Evolutionary conservation across 2,888 invertebrate species (phyloP), one percentile per base, ranked within the genome.

Genomic region (Cactoblastis cactorum): DNA sequence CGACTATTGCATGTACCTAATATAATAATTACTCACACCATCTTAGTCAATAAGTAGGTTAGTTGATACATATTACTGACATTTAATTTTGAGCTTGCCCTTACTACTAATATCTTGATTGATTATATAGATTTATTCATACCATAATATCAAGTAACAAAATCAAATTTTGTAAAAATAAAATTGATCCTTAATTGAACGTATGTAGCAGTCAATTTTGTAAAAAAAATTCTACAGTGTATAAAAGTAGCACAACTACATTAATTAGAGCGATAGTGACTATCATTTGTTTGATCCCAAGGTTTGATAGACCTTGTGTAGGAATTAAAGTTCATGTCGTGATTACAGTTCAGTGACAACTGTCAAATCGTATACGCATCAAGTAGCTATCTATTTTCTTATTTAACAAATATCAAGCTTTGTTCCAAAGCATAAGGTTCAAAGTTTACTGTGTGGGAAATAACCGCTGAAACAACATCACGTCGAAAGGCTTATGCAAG

Each of bases 401-500:
- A 19, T 33, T 12, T n/a, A 12, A 8, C 6, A 34, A 14, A 11
- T 22, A 28, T 33, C n/a, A 1, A 28, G 5, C 1, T 9, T 33
- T 32, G 34, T 43, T 14, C 12, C 12, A 49, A 50, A 35, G 45
- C 39, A 51, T 50, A 55, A 57, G 59, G 53, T 49, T 59, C 59
- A 65, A 53, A 54, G 33, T 41, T 57, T 56, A 62, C 56, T 56
- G 53, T 50, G 62, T 67, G 64, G 62, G 61, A 64, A 53, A 57
- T 51, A 50, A 54, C 56, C 68, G 62, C 63, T 59, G 53, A 46
- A 51, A 57, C 67, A 69, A 67, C 59, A 75, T 80, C 74, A 79
- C 74, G 69, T 70, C 60, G 62, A 63, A 63, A 72, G 69, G 32
- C 62, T 82, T 77, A 69, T 69, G 79, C 76, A 84, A 85, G 80